Evolutionary conservation across 2,888 invertebrate genomes (phyloP), one percentile per base, ranked within the genome.

Genomic region (Athripsodes cinereus): DNA sequence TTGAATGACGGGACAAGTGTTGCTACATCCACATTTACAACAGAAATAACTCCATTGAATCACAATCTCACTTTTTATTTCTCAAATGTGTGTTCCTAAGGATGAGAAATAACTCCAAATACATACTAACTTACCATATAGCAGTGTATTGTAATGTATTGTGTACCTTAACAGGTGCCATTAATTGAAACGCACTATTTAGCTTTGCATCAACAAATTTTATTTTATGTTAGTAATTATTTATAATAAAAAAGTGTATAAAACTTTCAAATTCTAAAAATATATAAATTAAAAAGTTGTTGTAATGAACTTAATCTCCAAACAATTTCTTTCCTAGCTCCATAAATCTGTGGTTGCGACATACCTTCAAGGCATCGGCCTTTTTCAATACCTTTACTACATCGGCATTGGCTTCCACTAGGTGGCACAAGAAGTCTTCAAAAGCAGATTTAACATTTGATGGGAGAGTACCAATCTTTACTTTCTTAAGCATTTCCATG

Each of bases 371-470:
- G 3, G 91, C 92, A 66, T 91, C 91, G 57, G 85, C 85, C 70
- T 91, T 90, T 71, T 90, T 92, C 48, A 92, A 74, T 35, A 90
- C 90, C 22, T 83, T 81, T 31, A 82, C 81, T 6, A 90, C 90
- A 72, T 81, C 83, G 58, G 82, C 78, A 73, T 91, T 90, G 26
- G 91, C 88, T 65, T 90, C 90, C 21, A 92, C 90, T 67, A 93
- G 74, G 71, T 90, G 87, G 66, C 90, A 89, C 3, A 94, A 76
- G 71, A 94, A 88, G 74, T 94, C 93, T 74, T 94, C 94, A 74
- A 90, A 94, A 22, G 93, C 93, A 22, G 90, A 90, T 69, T 92
- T 91, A 0, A 92, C 87, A 71, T 91, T 92, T 0, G 88, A 84
- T 34, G 88, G 88, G 52, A 94, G 75, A 1, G 88, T 86, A 54